Evolutionary conservation across 2,888 invertebrate genomes (phyloP), one percentile per base, ranked within the genome.

Genomic region (Chaetogeoica ovagalla): DNA sequence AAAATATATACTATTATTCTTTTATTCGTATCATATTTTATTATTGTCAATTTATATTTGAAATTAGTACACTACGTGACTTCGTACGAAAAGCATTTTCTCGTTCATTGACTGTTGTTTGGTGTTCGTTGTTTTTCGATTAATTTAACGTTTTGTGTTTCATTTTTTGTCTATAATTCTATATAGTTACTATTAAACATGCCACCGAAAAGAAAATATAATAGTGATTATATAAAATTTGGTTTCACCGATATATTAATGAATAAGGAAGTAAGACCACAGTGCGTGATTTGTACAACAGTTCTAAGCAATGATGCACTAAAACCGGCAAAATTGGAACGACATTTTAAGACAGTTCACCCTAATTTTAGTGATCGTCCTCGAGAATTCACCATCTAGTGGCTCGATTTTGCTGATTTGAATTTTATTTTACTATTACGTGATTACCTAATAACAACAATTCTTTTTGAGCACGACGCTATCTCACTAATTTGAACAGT

Each of bases 291-390:
- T 62, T 81, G 76, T 82, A 81, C 84, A 70, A 84, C 82, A 83
- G 83, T 83, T 82, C 84, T 84, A 59, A 74, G 82, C 70, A 83
- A 84, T 82, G 83, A 83, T 82, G 79, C 84, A 83, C 73, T 68
- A 83, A 84, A 85, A 83, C 83, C 84, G 83, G 84, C 83, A 9
- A 85, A 84, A 81, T 82, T 84, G 59, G 81, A 84, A 66, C 83
- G 84, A 83, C 84, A 85, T 84, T 83, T 85, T 76, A 84, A 73
- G 82, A 85, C 82, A 52, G 65, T 76, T n/a, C 81, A 81, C 75
- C 76, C 65, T 30, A 60, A 60, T 37, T 81, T 75, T 37, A 74
- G 48, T 65, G 30, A 60, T 48, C 59, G 48, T 63, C 43, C 77
- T 57, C 62, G 62, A 76, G 65, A 74, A 75, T 81, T 76, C 48